These are phyloP conservation scores for Heteropelma amictum DNA, from an alignment of 2,888 invertebrate species.

Conservation along the genomic window DNA sequence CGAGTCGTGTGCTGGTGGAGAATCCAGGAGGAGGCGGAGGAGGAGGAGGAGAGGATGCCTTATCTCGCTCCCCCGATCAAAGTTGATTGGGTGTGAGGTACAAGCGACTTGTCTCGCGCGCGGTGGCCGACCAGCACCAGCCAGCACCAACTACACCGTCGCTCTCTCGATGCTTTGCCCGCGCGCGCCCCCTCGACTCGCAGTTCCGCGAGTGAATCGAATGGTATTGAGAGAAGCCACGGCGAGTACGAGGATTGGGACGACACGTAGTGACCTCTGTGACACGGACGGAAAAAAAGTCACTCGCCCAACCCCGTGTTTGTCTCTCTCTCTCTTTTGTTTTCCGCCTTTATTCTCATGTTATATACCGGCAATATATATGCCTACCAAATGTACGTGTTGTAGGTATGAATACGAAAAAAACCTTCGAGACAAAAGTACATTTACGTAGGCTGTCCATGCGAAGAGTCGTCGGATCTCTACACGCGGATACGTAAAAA, in stretches of 20 bases:
- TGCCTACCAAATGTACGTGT: not conserved
- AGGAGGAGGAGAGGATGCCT: slow-evolving; percentile 53
- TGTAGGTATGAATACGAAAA: too few species aligned
- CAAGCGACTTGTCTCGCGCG: slow-evolving; percentile 74
- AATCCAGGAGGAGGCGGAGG: slow-evolving; percentile 39
- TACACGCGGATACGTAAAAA: too few species aligned
- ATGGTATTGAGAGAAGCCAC: slow-evolving; percentile 35
- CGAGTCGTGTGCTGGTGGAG: slow-evolving; percentile 48
- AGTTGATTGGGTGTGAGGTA: slow-evolving; percentile 77
- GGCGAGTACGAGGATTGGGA: slow-evolving; percentile 49
- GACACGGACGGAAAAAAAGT: slow-evolving; percentile 26
- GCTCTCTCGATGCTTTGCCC: not conserved
- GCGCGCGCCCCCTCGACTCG: slow-evolving; percentile 1
- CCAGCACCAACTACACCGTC: slow-evolving; percentile 17
- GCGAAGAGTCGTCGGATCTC: too few species aligned
- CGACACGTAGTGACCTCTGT: slow-evolving; percentile 56
- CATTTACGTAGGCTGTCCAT: too few species aligned
- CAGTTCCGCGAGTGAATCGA: slow-evolving; percentile 36
- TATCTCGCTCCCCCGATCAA: slow-evolving; percentile 74
- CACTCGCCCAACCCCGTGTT: slow-evolving; percentile 33
- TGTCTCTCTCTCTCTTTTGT: not conserved
- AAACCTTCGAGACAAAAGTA: too few species aligned
- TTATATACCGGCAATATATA: not conserved
- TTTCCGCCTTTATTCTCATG: slow-evolving; percentile 1
- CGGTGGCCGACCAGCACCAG: too few species aligned